These are phyloP conservation scores for Cephus pulcher DNA, from an alignment of 2,888 invertebrate genomes.

Conservation along the genomic window DNA sequence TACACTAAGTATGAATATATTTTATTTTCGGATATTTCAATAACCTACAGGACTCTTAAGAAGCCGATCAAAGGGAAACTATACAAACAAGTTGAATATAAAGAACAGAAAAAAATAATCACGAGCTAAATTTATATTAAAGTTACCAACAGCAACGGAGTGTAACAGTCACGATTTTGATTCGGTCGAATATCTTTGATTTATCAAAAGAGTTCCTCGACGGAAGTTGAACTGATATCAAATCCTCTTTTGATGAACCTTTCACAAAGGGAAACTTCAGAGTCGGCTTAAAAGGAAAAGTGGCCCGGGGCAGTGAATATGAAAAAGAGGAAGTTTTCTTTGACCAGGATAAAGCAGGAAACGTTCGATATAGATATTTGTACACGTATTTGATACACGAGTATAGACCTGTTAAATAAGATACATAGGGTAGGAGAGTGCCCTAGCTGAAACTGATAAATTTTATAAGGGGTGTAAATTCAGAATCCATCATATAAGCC, in stretches of 20 bases:
- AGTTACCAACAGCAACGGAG: not conserved
- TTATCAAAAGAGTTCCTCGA: not conserved
- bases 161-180: not conserved
- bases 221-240: not conserved
- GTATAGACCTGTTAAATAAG: not conserved
- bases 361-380: not conserved
- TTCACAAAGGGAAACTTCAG: not conserved
- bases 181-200: not conserved
- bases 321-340: not conserved
- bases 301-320: not conserved
- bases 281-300: not conserved
- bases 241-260: constrained; percentile 9
- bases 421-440: not conserved
- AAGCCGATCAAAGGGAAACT: not conserved
- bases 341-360: not conserved
- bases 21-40: not conserved
- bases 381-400: not conserved
- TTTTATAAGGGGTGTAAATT: not conserved
- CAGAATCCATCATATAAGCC: too few species aligned
- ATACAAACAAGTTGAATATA: not conserved
- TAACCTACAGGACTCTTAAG: not conserved
- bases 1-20: not conserved
- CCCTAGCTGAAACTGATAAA: not conserved
- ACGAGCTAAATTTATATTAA: not conserved
- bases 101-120: not conserved